A percentile compares a stretch with the other conserved stretches of the same genome.
phyloP scores from a whole-genome alignment of 2,113 vertebrate species.

The Phrynocephalus versicolor region DNA sequence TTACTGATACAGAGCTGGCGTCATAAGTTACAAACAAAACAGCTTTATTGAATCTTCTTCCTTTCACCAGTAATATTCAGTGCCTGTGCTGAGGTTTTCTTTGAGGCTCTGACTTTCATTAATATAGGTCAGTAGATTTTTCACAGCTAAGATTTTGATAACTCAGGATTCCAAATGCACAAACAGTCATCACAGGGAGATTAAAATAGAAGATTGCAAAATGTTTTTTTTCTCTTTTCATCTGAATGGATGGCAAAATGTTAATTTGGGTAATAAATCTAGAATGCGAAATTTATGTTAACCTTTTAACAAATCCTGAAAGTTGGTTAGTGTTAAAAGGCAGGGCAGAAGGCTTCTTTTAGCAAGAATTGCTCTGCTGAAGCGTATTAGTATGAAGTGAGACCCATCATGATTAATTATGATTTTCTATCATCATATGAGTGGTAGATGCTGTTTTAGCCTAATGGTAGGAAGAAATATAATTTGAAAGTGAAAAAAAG shows the following conservation, averaged over 20 bases:
- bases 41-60: constrained; percentile 55
- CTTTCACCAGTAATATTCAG: constrained; percentile 31
- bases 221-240: constrained; percentile 35
- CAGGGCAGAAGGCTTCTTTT: not conserved
- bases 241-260: constrained; percentile 25
- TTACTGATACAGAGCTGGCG: constrained; percentile 77
- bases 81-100: constrained; percentile 43
- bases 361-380: not conserved
- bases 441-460: not conserved
- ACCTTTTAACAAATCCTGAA: constrained; percentile 3
- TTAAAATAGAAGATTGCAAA: constrained; percentile 1
- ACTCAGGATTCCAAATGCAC: constrained; percentile 51
- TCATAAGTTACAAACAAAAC: constrained; percentile 70
- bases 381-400: not conserved
- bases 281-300: constrained; percentile 36
- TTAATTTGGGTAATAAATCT: constrained; percentile 2
- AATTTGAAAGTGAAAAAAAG: not conserved
- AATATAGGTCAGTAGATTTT: constrained; percentile 47
- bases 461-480: not conserved
- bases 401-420: not conserved
- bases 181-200: constrained; percentile 44
- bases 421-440: not conserved
- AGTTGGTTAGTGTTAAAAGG: not conserved
- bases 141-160: constrained; percentile 62
- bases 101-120: not conserved